Percentiles rank a stretch among this genome's conserved stretches.
phyloP scores from a whole-genome alignment of 1,140 invertebrate species.

The Diplogasteroides magnus region DNA sequence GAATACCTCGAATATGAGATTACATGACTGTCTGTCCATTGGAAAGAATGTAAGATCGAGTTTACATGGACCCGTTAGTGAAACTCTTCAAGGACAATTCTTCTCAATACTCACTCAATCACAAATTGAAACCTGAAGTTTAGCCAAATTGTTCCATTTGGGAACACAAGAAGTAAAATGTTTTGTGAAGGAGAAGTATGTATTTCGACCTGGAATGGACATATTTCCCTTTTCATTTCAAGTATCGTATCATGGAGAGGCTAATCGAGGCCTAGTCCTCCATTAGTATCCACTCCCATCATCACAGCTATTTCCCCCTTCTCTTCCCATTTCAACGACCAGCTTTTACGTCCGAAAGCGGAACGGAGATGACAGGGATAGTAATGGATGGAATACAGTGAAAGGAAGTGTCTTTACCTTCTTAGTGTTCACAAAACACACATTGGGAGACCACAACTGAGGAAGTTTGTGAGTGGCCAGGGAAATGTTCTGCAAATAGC shows the following conservation, averaged over 20 bases:
- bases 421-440: slow-evolving; percentile 52
- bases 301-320: no score
- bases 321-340: not conserved
- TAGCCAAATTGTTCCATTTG: slow-evolving; percentile 50
- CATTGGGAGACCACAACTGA: slow-evolving; percentile 50
- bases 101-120: not conserved
- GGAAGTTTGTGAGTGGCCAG: slow-evolving; percentile 45
- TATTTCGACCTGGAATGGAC: slow-evolving; percentile 38
- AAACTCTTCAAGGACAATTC: slow-evolving; percentile 16
- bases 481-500: slow-evolving; percentile 37
- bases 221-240: slow-evolving; percentile 3
- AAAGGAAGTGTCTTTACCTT: slow-evolving; percentile 27
- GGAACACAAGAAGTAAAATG: slow-evolving; percentile 47
- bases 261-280: no score
- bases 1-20: slow-evolving; percentile 47
- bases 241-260: no score
- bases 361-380: slow-evolving; percentile 14
- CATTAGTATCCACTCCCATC: no score
- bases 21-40: slow-evolving; percentile 51
- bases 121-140: slow-evolving; percentile 45
- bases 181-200: slow-evolving; percentile 49
- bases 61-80: slow-evolving; percentile 45
- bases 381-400: slow-evolving; percentile 4
- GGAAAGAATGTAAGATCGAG: slow-evolving; percentile 43
- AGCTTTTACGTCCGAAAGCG: not conserved